Evolutionary conservation across 2,797 vertebrate species (phyloP).

Genomic region (Kryptolebias ocellatus): DNA sequence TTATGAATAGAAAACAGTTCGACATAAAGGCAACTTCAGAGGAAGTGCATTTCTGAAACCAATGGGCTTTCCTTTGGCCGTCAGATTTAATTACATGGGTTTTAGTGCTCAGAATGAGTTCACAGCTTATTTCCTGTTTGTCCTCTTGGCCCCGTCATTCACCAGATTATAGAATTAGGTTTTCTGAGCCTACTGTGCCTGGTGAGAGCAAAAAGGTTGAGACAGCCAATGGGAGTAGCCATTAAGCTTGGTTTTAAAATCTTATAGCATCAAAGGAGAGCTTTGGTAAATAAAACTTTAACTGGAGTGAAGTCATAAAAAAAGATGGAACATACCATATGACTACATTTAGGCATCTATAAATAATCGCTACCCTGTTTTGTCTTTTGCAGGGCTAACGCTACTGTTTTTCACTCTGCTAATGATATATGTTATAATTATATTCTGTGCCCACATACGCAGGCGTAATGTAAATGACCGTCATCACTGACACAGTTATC

Average conservation of each 20-base stretch:
- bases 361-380: slow-evolving; percentile 29
- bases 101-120: slow-evolving; percentile 65
- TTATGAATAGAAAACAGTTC: slow-evolving; percentile 27
- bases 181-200: slow-evolving; percentile 63
- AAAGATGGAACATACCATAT: slow-evolving; percentile 26
- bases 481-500: slow-evolving; percentile 27
- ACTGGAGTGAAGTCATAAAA: slow-evolving; percentile 20
- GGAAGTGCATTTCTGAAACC: slow-evolving; percentile 54
- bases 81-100: slow-evolving; percentile 74
- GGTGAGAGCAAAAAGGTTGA: slow-evolving; percentile 54
- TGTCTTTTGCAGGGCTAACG: slow-evolving; percentile 6
- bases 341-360: slow-evolving; percentile 26
- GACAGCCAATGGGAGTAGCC: slow-evolving; percentile 65
- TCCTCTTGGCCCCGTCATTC: slow-evolving; percentile 72
- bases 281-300: slow-evolving; percentile 55
- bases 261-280: slow-evolving; percentile 63
- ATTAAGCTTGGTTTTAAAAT: slow-evolving; percentile 64
- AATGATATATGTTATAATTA: slow-evolving; percentile 13
- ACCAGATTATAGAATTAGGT: slow-evolving; percentile 74
- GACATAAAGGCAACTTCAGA: slow-evolving; percentile 44
- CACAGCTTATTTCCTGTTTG: slow-evolving; percentile 68
- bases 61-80: slow-evolving; percentile 49
- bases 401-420: slow-evolving; percentile 8
- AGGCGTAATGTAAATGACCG: slow-evolving; percentile 16
- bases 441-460: slow-evolving; percentile 10